Evolutionary conservation across 2,888 invertebrate species (phyloP).

Genomic region (Gasteruption jaculator): DNA sequence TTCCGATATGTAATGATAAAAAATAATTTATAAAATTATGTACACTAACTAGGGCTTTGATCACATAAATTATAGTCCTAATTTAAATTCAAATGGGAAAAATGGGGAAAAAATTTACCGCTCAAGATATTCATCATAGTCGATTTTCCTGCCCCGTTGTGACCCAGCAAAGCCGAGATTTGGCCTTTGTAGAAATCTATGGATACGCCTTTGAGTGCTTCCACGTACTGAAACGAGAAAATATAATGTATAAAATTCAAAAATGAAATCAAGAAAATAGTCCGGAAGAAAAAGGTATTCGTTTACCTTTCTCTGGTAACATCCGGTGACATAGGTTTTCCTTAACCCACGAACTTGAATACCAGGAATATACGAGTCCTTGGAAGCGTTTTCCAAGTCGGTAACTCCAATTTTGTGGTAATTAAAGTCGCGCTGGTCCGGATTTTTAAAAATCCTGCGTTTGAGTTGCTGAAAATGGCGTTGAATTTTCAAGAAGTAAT

Average conservation of each 20-base stretch:
- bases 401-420: conserved; percentile 22
- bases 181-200: conserved; percentile 70
- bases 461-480: conserved; percentile 16
- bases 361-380: conserved; percentile 32
- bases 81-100: no score
- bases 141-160: conserved; percentile 88
- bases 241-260: no score
- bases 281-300: no score
- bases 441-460: conserved; percentile 28
- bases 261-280: no score
- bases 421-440: conserved; percentile 27
- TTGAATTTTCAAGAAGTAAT: conserved; percentile 2
- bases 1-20: conserved; percentile 75
- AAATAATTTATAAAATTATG: conserved; percentile 83
- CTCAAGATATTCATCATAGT: conserved; percentile 90
- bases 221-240: background rate
- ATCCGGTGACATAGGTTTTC: conserved; percentile 25
- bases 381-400: conserved; percentile 31
- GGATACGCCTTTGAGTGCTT: conserved; percentile 30
- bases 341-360: conserved; percentile 53
- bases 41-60: no score
- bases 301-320: no score
- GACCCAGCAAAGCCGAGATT: conserved; percentile 75
- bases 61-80: conserved; percentile 6
- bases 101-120: conserved; percentile 40